Base-by-base conservation (phyloP, 2,113 vertebrate species). In the Elachura formosa region DNA sequence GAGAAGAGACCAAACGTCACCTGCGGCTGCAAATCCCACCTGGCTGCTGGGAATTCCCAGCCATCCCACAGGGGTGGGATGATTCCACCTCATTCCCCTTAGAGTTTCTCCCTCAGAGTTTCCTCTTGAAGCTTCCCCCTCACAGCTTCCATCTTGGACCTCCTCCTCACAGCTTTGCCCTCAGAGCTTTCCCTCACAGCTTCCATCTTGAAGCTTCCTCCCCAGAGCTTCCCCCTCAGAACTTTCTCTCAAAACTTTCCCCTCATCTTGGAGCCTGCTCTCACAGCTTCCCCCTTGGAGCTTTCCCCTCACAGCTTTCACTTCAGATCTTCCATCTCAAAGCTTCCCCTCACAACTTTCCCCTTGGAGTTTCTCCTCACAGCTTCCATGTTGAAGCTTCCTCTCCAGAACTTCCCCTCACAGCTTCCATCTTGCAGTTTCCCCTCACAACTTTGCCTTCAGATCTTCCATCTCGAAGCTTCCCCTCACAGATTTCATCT, bases 1-100 rank as follows among this genome's bases (percentile, higher is more conserved):
- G 59, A 89, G 63, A 40, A 34, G 66, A 92, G 61, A 90, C 14
- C 74, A 59, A 76, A 89, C 3, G 41, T 96, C 96, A 95, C 81
- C 89, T 49, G 80, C 24, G 22, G 83, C n/a, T 62, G 89, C 43
- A 59, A 64, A 72, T 2, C 36, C 43, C 11, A 20, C 0, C 3
- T 12, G 68, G 66, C 63, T n/a, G 51, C 41, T 14, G 43, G 52
- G 43, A 5, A 20, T 5, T 22, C 24, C 78, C 63, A 22, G 45
- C 34, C 29, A 19, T 5, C 19, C 54, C 66, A n/a, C n/a, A n/a
- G n/a, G n/a, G n/a, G n/a, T n/a, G n/a, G n/a, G n/a, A n/a, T n/a
- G n/a, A n/a, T n/a, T n/a, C n/a, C n/a, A n/a, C n/a, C n/a, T n/a
- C n/a, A n/a, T n/a, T 41, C 41, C 41, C 16, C 41, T 41, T 41